Evolutionary conservation across 2,113 vertebrate species (phyloP).

Genomic region (Podarcis raffonei): DNA sequence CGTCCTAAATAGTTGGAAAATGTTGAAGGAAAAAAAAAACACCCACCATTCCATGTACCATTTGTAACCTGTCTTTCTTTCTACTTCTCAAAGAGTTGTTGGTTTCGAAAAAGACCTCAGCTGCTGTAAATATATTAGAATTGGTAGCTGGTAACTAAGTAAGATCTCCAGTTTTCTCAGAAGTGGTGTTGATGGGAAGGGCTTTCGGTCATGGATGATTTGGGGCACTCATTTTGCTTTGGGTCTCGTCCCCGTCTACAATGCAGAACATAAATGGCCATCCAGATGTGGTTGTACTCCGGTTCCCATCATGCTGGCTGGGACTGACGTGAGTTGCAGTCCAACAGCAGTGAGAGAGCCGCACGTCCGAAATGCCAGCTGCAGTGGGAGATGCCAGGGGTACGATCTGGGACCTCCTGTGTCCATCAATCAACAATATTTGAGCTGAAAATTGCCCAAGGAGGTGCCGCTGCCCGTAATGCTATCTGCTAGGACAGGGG

Average conservation of each 20-base stretch:
- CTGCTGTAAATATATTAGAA: background rate
- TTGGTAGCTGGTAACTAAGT: background rate
- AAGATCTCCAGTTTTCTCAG: background rate
- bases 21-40: constrained; percentile 56
- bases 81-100: background rate
- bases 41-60: constrained; percentile 67
- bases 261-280: background rate
- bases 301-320: background rate
- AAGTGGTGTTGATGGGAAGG: background rate
- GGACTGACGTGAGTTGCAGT: background rate
- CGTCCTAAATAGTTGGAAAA: constrained; percentile 79
- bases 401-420: too few relatives aligned
- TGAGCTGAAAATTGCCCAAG: too few relatives aligned
- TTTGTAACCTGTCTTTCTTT: constrained; percentile 79
- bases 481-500: too few relatives aligned
- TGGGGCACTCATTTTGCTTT: too few relatives aligned
- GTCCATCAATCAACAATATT: too few relatives aligned
- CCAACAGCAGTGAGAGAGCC: too few relatives aligned
- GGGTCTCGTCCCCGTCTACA: too few relatives aligned
- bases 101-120: constrained; percentile 6
- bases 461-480: too few relatives aligned
- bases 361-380: too few relatives aligned
- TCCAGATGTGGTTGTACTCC: too few relatives aligned
- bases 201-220: background rate
- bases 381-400: too few relatives aligned